A percentile compares a stretch with the other conserved stretches of the same genome.
These are phyloP conservation scores for Benthosema pterotum DNA, from an alignment of 2,797 vertebrate species.

Conservation along the genomic window DNA sequence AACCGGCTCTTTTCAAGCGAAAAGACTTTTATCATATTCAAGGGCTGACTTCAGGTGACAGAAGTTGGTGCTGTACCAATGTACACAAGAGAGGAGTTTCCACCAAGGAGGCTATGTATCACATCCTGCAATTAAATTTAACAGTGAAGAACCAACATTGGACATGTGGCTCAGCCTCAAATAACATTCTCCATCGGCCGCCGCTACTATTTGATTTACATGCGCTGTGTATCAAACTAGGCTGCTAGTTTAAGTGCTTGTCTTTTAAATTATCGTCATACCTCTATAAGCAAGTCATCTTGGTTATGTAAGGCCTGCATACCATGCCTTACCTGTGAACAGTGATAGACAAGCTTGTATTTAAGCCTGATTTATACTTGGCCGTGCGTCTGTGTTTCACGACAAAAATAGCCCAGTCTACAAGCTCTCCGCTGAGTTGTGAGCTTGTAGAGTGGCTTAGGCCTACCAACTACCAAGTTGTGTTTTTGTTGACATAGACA, in stretches of 20 bases:
- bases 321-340: slow-evolving; percentile 41
- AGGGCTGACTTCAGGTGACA: slow-evolving; percentile 27
- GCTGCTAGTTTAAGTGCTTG: slow-evolving; percentile 66
- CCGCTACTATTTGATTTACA: slow-evolving; percentile 37
- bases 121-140: slow-evolving; percentile 6
- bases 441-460: no score
- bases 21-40: slow-evolving; percentile 28
- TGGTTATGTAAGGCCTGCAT: slow-evolving; percentile 41
- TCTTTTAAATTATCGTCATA: slow-evolving; percentile 53
- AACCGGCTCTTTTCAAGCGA: slow-evolving; percentile 23
- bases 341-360: slow-evolving; percentile 44
- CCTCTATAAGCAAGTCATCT: slow-evolving; percentile 17
- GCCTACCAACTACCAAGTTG: no score
- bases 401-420: no score
- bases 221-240: slow-evolving; percentile 41
- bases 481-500: slow-evolving; percentile 18
- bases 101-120: slow-evolving; percentile 27
- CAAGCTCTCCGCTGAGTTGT: not conserved
- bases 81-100: slow-evolving; percentile 47
- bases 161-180: slow-evolving; percentile 6
- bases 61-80: slow-evolving; percentile 55
- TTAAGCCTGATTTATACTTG: not conserved
- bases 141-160: slow-evolving; percentile 9
- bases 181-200: slow-evolving; percentile 11
- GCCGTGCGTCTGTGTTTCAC: no score